Evolutionary conservation across 2,113 vertebrate genomes (phyloP).

Genomic region (Stegostoma tigrinum): DNA sequence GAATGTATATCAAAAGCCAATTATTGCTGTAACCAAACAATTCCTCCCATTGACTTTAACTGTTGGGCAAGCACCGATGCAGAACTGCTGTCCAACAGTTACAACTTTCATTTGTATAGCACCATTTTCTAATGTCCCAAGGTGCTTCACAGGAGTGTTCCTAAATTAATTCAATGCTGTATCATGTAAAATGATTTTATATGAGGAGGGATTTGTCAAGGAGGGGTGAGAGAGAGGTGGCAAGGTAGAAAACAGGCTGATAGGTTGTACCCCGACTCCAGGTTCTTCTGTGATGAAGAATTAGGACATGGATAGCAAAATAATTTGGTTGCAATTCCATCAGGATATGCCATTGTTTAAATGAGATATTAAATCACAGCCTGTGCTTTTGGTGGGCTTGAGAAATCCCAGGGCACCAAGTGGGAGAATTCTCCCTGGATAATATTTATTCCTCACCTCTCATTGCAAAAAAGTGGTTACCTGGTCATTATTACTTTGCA

Average conservation of each 20-base stretch:
- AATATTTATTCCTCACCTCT: too few relatives aligned
- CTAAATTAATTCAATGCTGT: neutral
- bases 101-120: neutral
- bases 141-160: neutral
- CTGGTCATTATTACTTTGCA: neutral
- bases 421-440: too few relatives aligned
- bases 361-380: too few relatives aligned
- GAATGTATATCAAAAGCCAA: neutral
- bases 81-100: neutral
- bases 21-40: neutral
- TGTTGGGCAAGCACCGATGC: neutral
- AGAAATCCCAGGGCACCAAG: too few relatives aligned
- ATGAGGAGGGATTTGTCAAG: too few relatives aligned
- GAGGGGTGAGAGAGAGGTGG: neutral
- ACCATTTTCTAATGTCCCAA: neutral
- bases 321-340: too few relatives aligned
- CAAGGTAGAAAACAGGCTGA: neutral
- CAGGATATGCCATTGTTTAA: too few relatives aligned
- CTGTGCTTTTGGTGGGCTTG: too few relatives aligned
- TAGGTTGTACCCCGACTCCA: neutral
- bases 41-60: neutral
- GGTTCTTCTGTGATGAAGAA: neutral
- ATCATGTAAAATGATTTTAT: neutral
- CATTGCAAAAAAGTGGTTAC: neutral
- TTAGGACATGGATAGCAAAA: neutral